phyloP scores from a whole-genome alignment of 2,888 invertebrate species.

The Amphipyra berbera region DNA sequence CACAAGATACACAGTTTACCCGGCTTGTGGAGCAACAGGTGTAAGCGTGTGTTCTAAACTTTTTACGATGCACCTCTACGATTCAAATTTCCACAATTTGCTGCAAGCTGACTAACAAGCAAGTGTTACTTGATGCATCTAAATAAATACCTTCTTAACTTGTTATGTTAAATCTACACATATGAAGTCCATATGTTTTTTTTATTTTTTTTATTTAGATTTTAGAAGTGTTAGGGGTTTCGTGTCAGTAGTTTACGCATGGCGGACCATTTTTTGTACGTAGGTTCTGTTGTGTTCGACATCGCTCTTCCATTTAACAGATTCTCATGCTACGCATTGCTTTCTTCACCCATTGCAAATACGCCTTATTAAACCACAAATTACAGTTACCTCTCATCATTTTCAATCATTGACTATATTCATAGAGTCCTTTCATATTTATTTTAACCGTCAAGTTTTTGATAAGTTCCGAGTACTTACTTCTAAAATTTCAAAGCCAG shows the following conservation, averaged over 20 bases:
- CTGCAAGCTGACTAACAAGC: constrained; percentile 15
- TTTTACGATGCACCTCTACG: constrained; percentile 40
- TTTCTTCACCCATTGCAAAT: not conserved
- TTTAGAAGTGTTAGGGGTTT: not conserved
- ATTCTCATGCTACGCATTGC: constrained; percentile 11
- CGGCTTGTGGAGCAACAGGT: constrained; percentile 53
- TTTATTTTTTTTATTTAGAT: not conserved
- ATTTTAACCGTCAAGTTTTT: not conserved
- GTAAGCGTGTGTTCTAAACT: constrained; percentile 26
- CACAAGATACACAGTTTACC: constrained; percentile 11
- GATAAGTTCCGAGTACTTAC: not conserved
- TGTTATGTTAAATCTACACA: constrained; percentile 1
- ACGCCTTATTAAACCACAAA: constrained; percentile 6
- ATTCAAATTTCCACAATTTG: constrained; percentile 34
- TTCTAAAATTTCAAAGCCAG: too few relatives aligned
- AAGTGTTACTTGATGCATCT: constrained; percentile 29
- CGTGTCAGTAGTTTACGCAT: constrained; percentile 1
- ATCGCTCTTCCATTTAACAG: constrained; percentile 24
- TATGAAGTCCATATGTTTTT: constrained; percentile 1
- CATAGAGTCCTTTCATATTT: not conserved
- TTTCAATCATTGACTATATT: constrained; percentile 3
- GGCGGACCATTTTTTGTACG: constrained; percentile 8
- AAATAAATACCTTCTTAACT: constrained; percentile 11
- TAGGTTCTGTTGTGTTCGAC: constrained; percentile 19
- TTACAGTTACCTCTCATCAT: not conserved